Base-by-base conservation (phyloP, 35 echinoderm and acorn worm genomes). In the Lytechinus variegatus region DNA sequence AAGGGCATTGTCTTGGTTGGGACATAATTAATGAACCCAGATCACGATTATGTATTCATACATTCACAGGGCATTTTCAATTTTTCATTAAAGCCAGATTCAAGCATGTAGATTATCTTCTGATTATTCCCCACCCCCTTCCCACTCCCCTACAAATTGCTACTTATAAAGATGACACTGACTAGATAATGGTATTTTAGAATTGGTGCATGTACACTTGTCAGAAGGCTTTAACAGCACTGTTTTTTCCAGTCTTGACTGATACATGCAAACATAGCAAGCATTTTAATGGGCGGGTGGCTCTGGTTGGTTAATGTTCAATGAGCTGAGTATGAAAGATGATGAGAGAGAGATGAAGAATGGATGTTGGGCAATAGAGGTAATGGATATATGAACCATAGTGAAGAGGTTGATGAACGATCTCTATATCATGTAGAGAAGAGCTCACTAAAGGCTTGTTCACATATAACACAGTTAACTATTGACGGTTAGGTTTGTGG, bases 391-490 rank as follows among this genome's bases (percentile, higher is more conserved):
- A 79, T 79, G 66, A 79, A 79, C 66, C 66, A 79, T 79, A 0
- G 66, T 79, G 66, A 79, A 79, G 66, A 79, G 66, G 66, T 24
- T 79, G 66, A 79, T 79, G 66, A 79, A 79, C 21, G 66, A 79
- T 24, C 19, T 19, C 66, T 79, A 79, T 79, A 79, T 79, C 66
- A 79, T 24, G 21, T n/a, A 79, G 66, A 79, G 66, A 79, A 79
- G 19, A 79, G 66, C 21, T 79, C 66, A 79, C 66, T 79, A 11
- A 58, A 58, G 56, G 56, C 56, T 58, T 13, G 56, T 58, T 58
- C 13, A 58, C 56, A 58, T 58, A 58, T 8, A 13, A 58, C 13
- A 13, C 56, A 2, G 9, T 58, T 11, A 58, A 58, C 56, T 9
- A 10, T 58, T 2, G 4, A 9, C 9, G 56, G 56, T 58, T 58